A percentile compares a stretch with the other conserved stretches of the same genome.
Conservation (phyloP, 2,113 vertebrate genomes). For the Puntigrus tetrazona region DNA sequence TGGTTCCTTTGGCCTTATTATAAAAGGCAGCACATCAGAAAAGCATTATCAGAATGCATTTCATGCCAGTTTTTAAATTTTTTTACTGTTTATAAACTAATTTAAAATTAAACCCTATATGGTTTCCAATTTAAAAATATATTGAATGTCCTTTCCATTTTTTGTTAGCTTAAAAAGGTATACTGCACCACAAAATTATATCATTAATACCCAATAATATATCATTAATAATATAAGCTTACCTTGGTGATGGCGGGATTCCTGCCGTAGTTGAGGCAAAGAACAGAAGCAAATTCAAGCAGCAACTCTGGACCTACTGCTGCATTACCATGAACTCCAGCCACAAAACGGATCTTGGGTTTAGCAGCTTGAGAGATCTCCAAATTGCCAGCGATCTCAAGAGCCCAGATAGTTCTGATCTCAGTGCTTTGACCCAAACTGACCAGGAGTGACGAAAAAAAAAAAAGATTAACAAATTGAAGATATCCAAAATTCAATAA, state of each 20-base stretch:
- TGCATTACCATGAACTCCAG: conserved; percentile 92
- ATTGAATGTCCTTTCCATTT: background rate
- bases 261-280: conserved; percentile 94
- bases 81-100: background rate
- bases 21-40: too few species aligned
- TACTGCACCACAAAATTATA: too few species aligned
- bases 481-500: background rate
- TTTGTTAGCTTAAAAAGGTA: background rate
- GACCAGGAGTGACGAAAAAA: conserved; percentile 30
- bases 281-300: conserved; percentile 88
- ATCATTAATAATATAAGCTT: too few species aligned
- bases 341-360: conserved; percentile 91
- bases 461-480: background rate
- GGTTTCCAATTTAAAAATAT: background rate
- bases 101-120: background rate
- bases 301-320: conserved; percentile 93
- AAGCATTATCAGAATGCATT: too few species aligned
- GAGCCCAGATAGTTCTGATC: conserved; percentile 87
- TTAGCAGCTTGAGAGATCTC: conserved; percentile 80
- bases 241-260: conserved; percentile 88
- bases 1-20: too few species aligned
- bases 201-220: too few species aligned
- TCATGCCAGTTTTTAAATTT: too few species aligned
- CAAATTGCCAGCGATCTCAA: conserved; percentile 93
- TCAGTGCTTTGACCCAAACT: conserved; percentile 94